Percentiles rank a stretch among this genome's conserved stretches.
Conservation (phyloP, 2,797 vertebrate genomes). For the Macropus fuliginosus region DNA sequence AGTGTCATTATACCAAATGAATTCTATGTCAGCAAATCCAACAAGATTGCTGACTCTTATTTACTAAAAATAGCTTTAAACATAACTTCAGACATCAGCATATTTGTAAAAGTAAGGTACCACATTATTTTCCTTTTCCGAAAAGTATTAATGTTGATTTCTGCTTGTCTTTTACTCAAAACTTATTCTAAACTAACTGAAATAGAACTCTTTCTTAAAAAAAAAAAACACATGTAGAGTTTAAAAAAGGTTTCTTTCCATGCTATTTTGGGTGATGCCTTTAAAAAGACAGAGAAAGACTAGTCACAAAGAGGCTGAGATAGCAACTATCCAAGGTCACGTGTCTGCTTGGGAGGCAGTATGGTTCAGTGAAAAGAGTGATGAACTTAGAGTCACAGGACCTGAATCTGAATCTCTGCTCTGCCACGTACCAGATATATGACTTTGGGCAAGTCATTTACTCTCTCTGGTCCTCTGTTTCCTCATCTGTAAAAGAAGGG, state of each 20-base stretch:
- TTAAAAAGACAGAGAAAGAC: neutral
- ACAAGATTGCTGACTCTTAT: slow-evolving; percentile 72
- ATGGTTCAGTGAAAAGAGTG: neutral
- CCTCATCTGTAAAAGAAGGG: neutral
- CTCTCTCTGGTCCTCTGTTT: neutral
- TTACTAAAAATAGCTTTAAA: slow-evolving; percentile 74
- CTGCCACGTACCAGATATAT: neutral
- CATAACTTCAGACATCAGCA: slow-evolving; percentile 67
- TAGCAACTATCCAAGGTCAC: neutral
- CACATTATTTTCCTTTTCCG: slow-evolving; percentile 51
- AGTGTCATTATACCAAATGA: slow-evolving; percentile 76
- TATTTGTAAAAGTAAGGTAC: slow-evolving; percentile 60
- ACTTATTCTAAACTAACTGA: neutral
- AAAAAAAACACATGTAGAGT: neutral
- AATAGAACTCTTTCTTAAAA: slow-evolving; percentile 17
- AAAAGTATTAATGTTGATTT: slow-evolving; percentile 42
- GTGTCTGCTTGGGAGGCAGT: neutral
- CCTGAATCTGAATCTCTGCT: neutral
- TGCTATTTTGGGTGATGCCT: neutral
- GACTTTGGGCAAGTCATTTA: neutral
- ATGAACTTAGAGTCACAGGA: neutral
- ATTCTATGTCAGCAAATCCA: slow-evolving; percentile 75
- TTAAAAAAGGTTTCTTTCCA: slow-evolving; percentile 1
- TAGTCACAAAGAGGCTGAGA: neutral
- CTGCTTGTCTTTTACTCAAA: neutral